A percentile compares a stretch with the other conserved stretches of the same genome.
Conservation (phyloP, 2,797 vertebrate species). For the Melanotaenia boesemani region DNA sequence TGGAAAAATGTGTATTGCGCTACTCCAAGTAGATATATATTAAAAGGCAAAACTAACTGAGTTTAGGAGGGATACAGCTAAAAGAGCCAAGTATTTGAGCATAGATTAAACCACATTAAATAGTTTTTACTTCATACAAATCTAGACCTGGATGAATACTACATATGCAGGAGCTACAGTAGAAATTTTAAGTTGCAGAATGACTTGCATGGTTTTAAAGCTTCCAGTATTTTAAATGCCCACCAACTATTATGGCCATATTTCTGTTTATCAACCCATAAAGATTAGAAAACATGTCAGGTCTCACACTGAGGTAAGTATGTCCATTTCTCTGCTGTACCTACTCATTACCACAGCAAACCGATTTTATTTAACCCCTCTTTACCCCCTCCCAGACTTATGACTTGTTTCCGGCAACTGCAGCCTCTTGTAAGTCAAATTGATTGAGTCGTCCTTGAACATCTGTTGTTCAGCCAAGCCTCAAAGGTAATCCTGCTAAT, state of each 20-base stretch:
- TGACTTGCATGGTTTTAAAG: slow-evolving; percentile 3
- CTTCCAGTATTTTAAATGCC: slow-evolving; percentile 22
- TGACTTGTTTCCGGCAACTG: slow-evolving; percentile 75
- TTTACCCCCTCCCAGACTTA: slow-evolving; percentile 50
- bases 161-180: not conserved
- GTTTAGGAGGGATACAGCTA: slow-evolving; percentile 33
- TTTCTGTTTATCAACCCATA: slow-evolving; percentile 39
- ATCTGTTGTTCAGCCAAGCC: slow-evolving; percentile 86
- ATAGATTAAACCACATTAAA: slow-evolving; percentile 8
- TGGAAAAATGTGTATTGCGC: slow-evolving; percentile 48
- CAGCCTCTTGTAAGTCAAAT: slow-evolving; percentile 83
- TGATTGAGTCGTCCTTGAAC: slow-evolving; percentile 87
- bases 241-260: slow-evolving; percentile 30
- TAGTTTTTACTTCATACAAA: not conserved
- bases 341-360: slow-evolving; percentile 51
- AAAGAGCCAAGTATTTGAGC: slow-evolving; percentile 16
- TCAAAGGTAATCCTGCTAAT: slow-evolving; percentile 89
- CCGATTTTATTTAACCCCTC: slow-evolving; percentile 59
- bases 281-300: slow-evolving; percentile 58
- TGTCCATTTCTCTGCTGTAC: slow-evolving; percentile 46
- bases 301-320: slow-evolving; percentile 45
- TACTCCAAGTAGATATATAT: slow-evolving; percentile 24
- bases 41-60: slow-evolving; percentile 34
- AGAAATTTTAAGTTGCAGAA: slow-evolving; percentile 6
- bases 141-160: not conserved